Percentiles rank a stretch among this genome's conserved stretches.
These are phyloP conservation scores for Grus americana DNA, from an alignment of 2,113 vertebrate genomes.

Conservation along the genomic window DNA sequence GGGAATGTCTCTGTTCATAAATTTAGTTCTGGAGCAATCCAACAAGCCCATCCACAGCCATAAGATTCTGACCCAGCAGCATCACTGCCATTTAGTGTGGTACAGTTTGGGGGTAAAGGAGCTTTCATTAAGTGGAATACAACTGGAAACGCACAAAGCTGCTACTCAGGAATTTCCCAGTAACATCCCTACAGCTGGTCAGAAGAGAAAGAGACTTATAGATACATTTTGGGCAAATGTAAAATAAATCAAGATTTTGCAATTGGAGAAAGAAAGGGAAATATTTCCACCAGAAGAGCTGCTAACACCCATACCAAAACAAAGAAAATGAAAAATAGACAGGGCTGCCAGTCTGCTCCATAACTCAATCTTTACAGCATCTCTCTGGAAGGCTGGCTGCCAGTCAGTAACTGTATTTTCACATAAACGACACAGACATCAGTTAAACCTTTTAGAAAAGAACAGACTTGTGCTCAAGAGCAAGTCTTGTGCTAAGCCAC, in stretches of 20 bases:
- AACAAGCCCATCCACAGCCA: background rate
- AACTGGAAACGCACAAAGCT: background rate
- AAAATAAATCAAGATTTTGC: background rate
- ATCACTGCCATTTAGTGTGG: background rate
- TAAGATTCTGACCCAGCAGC: background rate
- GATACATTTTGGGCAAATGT: background rate
- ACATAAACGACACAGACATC: background rate
- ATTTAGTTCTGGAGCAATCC: background rate
- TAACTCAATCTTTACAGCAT: background rate
- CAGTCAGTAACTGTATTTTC: background rate
- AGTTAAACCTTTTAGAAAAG: background rate
- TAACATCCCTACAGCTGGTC: background rate
- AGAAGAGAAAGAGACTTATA: background rate
- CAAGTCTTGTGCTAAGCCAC: background rate
- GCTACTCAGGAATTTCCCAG: background rate
- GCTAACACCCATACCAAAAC: background rate
- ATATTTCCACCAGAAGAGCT: background rate
- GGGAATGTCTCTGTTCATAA: background rate
- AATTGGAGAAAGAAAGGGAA: background rate
- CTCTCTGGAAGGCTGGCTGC: background rate
- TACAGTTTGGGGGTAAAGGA: background rate
- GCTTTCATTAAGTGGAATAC: background rate
- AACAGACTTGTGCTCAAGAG: background rate
- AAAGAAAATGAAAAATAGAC: slow-evolving; percentile 7
- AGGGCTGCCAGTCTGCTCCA: background rate